These are phyloP conservation scores for Luidia sarsii DNA, from an alignment of 53 echinoderm and acorn worm species.

Conservation along the genomic window DNA sequence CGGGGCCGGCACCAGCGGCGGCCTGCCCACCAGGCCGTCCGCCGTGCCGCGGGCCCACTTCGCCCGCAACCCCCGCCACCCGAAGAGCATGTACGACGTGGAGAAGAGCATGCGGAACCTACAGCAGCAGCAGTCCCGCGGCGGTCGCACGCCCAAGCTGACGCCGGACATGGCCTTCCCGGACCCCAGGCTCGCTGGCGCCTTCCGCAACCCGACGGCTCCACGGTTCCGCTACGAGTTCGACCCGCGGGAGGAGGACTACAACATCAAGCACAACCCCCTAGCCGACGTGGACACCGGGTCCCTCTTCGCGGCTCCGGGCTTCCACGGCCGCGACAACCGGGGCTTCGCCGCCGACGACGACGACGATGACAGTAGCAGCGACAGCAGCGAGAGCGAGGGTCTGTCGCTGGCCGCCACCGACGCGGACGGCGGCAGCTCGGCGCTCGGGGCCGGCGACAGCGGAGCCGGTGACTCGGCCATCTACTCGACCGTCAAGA, in stretches of 20 bases:
- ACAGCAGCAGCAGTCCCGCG: no score
- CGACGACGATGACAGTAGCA: neutral
- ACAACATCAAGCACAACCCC: neutral
- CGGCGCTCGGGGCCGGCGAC: neutral
- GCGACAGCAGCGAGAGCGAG: neutral
- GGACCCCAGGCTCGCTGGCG: neutral
- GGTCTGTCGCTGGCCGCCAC: neutral
- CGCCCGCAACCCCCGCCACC: constrained; percentile 22
- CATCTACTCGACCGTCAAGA: constrained; percentile 6
- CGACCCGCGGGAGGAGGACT: neutral
- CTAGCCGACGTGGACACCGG: neutral
- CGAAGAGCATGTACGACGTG: constrained; percentile 26
- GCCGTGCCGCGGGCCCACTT: neutral
- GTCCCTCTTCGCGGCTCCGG: neutral
- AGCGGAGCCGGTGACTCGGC: neutral
- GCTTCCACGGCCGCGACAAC: neutral
- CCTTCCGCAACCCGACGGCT: constrained; percentile 21
- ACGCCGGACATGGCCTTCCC: constrained; percentile 9
- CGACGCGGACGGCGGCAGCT: neutral
- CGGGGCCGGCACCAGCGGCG: neutral
- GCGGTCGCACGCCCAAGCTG: neutral
- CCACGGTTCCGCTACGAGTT: constrained; percentile 34
- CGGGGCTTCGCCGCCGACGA: neutral
- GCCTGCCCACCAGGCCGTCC: neutral
- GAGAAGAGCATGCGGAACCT: constrained; percentile 40